Conservation (phyloP, 35 echinoderm and acorn worm species). For the Strongylocentrotus purpuratus region DNA sequence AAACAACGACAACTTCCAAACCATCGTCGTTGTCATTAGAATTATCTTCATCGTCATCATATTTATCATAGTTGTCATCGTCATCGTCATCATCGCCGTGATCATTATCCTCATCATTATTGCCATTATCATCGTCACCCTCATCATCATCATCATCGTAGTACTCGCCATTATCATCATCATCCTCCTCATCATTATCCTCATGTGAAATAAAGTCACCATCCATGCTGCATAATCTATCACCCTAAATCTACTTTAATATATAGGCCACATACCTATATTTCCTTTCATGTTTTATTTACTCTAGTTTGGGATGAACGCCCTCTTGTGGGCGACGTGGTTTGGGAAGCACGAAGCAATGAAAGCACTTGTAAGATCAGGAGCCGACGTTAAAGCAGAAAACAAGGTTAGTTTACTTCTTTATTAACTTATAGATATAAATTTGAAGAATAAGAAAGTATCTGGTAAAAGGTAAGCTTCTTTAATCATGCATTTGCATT, state of each 20-base stretch:
- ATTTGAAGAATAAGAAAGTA: too few relatives aligned
- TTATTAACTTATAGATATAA: too few relatives aligned
- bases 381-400: slow-evolving; percentile 62
- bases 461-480: too few relatives aligned
- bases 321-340: slow-evolving; percentile 91
- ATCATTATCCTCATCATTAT: background rate
- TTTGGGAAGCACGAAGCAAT: slow-evolving; percentile 76
- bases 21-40: slow-evolving; percentile 26
- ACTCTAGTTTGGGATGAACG: slow-evolving; percentile 92
- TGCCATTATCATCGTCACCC: background rate
- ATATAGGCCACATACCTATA: too few relatives aligned
- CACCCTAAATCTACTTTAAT: background rate
- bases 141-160: background rate
- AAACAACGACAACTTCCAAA: background rate
- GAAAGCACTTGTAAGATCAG: slow-evolving; percentile 59
- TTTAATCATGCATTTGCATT: too few relatives aligned
- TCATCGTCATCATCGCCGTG: background rate
- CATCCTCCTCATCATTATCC: background rate
- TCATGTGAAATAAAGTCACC: background rate
- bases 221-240: background rate
- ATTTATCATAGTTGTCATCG: slow-evolving; percentile 19
- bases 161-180: background rate
- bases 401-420: slow-evolving; percentile 77
- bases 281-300: background rate
- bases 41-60: slow-evolving; percentile 49